phyloP scores from a whole-genome alignment of 1,140 invertebrate genomes.

The Euwallacea similis region DNA sequence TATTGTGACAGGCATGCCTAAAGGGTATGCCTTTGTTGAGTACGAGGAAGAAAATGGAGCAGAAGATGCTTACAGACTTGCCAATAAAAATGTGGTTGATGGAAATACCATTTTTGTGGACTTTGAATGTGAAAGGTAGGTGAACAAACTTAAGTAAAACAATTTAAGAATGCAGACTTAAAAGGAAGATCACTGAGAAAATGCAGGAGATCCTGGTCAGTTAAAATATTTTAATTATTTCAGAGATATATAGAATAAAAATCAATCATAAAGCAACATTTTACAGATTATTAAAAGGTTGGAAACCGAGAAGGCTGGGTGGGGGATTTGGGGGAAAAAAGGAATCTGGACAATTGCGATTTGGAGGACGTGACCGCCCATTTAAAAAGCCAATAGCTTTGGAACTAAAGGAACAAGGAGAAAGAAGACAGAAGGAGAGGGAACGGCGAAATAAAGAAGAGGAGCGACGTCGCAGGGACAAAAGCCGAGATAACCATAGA shows the following conservation, averaged over 20 bases:
- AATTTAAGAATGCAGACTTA: background rate
- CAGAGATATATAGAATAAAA: background rate
- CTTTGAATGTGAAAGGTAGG: conserved; percentile 61
- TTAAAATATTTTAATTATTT: too few species aligned
- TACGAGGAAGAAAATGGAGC: conserved; percentile 67
- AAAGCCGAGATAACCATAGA: conserved; percentile 16
- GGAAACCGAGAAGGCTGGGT: conserved; percentile 82
- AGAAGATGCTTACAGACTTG: conserved; percentile 62
- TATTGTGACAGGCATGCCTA: conserved; percentile 75
- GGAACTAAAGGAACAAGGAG: conserved; percentile 45
- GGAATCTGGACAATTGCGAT: conserved; percentile 85
- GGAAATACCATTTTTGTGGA: conserved; percentile 71
- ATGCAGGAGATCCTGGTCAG: too few species aligned
- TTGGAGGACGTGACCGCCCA: conserved; percentile 78
- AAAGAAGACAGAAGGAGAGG: conserved; percentile 22
- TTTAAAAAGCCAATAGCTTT: conserved; percentile 66
- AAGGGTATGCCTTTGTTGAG: conserved; percentile 86
- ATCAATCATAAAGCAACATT: conserved; percentile 1
- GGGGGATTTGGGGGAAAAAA: conserved; percentile 87
- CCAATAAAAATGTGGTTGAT: conserved; percentile 61
- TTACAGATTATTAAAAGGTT: conserved; percentile 63
- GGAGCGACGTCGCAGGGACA: conserved; percentile 9
- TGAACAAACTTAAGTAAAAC: background rate
- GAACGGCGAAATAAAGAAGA: conserved; percentile 15
- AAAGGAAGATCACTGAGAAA: too few species aligned